These are phyloP conservation scores for Ancistrus triradiatus DNA, from an alignment of 2,113 vertebrate genomes.

Conservation along the genomic window DNA sequence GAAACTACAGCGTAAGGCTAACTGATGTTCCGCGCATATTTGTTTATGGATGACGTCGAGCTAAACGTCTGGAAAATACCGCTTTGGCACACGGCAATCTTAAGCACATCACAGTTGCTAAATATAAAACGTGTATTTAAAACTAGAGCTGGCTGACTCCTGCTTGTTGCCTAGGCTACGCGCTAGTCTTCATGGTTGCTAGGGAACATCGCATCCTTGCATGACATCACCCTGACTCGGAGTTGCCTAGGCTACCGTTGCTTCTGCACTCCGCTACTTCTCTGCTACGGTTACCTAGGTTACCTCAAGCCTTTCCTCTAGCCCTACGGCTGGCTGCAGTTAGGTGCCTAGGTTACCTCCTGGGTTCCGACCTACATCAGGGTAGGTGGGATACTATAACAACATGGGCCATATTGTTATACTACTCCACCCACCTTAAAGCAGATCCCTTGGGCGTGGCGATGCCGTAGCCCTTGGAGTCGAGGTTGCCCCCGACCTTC, in stretches of 20 bases:
- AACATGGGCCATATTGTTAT: conserved; percentile 99
- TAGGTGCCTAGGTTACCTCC: conserved; percentile 46
- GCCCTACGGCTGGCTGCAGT: conserved; percentile 9
- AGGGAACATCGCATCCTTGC: conserved; percentile 15
- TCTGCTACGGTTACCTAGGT: neutral
- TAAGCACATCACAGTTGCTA: neutral
- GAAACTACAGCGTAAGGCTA: too few species aligned
- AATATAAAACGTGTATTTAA: conserved; percentile 1
- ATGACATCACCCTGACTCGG: neutral
- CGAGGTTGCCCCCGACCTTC: conserved; percentile 98
- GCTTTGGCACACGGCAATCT: neutral
- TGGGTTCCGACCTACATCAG: conserved; percentile 86
- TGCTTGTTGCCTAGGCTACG: conserved; percentile 23
- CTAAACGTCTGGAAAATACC: neutral
- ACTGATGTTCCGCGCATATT: too few species aligned
- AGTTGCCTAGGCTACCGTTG: conserved; percentile 16
- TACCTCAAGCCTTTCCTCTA: neutral
- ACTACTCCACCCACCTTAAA: conserved; percentile 99
- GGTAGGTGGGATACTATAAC: conserved; percentile 99
- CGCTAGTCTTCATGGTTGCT: conserved; percentile 27
- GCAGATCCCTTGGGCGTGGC: conserved; percentile 97
- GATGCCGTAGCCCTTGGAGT: conserved; percentile 98
- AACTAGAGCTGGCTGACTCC: neutral
- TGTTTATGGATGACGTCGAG: too few species aligned
- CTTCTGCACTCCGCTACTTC: neutral